Conservation (phyloP, 2,888 invertebrate species). For the Ligdia adustata region DNA sequence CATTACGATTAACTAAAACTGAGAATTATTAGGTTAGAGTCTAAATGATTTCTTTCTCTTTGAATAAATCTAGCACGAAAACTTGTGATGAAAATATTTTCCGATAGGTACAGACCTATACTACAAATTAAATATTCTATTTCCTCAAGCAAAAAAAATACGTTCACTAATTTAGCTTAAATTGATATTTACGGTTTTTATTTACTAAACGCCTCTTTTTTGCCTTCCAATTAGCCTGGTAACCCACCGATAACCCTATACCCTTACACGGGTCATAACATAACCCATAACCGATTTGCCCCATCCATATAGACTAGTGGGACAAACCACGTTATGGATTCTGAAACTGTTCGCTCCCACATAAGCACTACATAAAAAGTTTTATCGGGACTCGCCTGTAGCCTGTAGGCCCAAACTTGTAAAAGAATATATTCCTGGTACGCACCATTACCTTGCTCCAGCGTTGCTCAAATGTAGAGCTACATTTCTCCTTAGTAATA, state of each 20-base stretch:
- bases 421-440: conserved; percentile 67
- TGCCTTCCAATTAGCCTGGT: conserved; percentile 7
- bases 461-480: conserved; percentile 20
- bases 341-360: conserved; percentile 63
- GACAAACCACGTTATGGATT: conserved; percentile 56
- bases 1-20: neutral
- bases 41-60: too few relatives aligned
- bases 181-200: too few relatives aligned
- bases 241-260: conserved; percentile 5
- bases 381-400: conserved; percentile 72
- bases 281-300: conserved; percentile 29
- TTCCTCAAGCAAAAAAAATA: too few relatives aligned
- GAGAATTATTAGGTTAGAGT: too few relatives aligned
- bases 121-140: too few relatives aligned
- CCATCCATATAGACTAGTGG: conserved; percentile 31
- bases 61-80: too few relatives aligned
- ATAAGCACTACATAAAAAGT: conserved; percentile 78
- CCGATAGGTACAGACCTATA: too few relatives aligned
- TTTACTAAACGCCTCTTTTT: too few relatives aligned
- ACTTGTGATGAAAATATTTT: too few relatives aligned
- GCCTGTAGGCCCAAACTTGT: conserved; percentile 65
- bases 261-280: conserved; percentile 19
- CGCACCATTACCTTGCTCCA: conserved; percentile 66
- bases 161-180: too few relatives aligned
- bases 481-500: too few relatives aligned